Conservation (phyloP, 2,797 vertebrate species). For the Hafferia zeledoni region DNA sequence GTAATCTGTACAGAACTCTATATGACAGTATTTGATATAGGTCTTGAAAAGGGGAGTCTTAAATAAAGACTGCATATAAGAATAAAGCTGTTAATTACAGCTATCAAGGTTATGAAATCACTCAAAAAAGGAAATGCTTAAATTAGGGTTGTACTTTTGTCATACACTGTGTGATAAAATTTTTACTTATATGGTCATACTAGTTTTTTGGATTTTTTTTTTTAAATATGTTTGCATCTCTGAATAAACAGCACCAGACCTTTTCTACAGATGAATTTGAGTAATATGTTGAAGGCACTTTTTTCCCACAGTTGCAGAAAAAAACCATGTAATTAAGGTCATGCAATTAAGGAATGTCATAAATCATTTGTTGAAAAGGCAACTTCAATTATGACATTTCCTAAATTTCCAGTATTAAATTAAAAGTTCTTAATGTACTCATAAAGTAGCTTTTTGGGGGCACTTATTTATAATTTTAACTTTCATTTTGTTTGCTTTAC, state of each 20-base stretch:
- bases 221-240: fast-evolving
- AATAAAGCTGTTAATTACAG: not conserved
- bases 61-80: not conserved
- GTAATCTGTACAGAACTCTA: not conserved
- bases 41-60: not conserved
- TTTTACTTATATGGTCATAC: not conserved
- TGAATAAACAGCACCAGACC: not conserved
- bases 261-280: not conserved
- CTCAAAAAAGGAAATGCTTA: not conserved
- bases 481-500: not conserved
- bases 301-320: not conserved
- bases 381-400: not conserved
- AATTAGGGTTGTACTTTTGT: not conserved
- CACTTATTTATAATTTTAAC: not conserved
- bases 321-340: not conserved
- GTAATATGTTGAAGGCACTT: not conserved
- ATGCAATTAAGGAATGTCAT: not conserved
- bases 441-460: not conserved
- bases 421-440: not conserved
- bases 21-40: not conserved
- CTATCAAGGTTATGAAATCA: not conserved
- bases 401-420: slow-evolving; percentile 1
- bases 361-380: not conserved
- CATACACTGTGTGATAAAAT: not conserved
- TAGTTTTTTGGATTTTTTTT: not conserved